phyloP scores from a whole-genome alignment of 1,140 invertebrate genomes.

The Brachionus plicatilis region DNA sequence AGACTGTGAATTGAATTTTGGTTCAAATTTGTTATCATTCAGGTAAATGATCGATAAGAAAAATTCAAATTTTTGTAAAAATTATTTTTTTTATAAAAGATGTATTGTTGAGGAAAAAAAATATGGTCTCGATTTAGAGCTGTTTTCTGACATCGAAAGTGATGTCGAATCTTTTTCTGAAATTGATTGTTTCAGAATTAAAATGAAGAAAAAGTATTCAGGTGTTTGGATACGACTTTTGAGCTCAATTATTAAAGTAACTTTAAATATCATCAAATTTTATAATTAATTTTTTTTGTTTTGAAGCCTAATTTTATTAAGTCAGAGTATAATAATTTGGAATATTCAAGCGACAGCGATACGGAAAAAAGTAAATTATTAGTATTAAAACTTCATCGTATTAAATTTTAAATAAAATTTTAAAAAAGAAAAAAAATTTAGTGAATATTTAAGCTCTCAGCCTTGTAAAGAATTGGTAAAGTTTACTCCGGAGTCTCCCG shows the following conservation, averaged over 20 bases:
- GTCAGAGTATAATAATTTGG: slow-evolving; percentile 19
- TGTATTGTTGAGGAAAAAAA: neutral
- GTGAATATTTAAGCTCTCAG: neutral
- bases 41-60: neutral
- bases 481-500: neutral
- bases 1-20: neutral
- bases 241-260: neutral
- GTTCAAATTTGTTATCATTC: neutral
- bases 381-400: neutral
- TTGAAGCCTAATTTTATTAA: slow-evolving; percentile 29
- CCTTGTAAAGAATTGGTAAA: neutral
- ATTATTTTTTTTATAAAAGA: neutral
- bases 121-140: slow-evolving; percentile 17
- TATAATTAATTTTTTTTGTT: neutral
- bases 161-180: neutral
- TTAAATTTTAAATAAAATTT: neutral
- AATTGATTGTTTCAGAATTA: neutral
- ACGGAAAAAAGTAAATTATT: neutral
- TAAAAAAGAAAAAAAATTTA: neutral
- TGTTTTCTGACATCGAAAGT: neutral
- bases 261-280: neutral
- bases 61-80: neutral
- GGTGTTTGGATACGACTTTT: slow-evolving; percentile 7
- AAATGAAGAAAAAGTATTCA: neutral
- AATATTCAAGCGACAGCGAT: neutral